Evolutionary conservation across 30 jellyfish, hydroid and myxozoan species (phyloP), one percentile per base, ranked within the genome.

Genomic region (Aurelia aurita): DNA sequence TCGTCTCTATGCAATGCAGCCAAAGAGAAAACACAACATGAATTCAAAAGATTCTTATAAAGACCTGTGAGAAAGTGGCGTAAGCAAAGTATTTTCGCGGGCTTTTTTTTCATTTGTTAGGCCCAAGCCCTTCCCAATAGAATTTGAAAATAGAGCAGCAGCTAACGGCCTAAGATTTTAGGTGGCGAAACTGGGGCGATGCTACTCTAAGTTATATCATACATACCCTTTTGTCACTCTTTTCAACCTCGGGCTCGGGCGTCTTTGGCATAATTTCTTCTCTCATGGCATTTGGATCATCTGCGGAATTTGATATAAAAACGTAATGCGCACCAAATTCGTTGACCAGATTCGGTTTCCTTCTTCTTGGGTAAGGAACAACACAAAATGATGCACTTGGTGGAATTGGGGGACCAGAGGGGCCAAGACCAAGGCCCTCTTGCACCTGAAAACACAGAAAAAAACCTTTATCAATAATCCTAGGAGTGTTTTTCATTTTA

Each of bases 391-490:
- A 58, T 31, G 99, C 97, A 64, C 87, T 69, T 49, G 97, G 97
- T 10, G 99, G 99, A 16, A 94, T 67, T 8, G 99, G 97, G 7
- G 97, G 99, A 28, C 96, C 97, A 76, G 88, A 72, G 22, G 96
- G 89, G n/a, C 97, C 97, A 10, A 82, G 58, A 19, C 97, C 97
- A 72, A 94, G 89, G 18, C 97, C 99, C 72, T 94, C 97, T 76
- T 72, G 70, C n/a, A 94, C 97, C 99, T 94, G 47, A n/a, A 28
- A 61, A 18, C 19, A 55, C 3, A 79, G 44, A 64, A 8, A 16
- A 60, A 64, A 21, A 46, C 61, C 1, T 57, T 28, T 16, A 19
- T 7, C 13, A 70, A 16, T 34, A 11, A 19, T 20, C 6, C 26
- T 21, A 61, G 12, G 21, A 11, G 35, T 26, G 15, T 4, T 20